Evolutionary conservation across 2,113 vertebrate species (phyloP).

Genomic region (Chaetorhynchus papuensis): DNA sequence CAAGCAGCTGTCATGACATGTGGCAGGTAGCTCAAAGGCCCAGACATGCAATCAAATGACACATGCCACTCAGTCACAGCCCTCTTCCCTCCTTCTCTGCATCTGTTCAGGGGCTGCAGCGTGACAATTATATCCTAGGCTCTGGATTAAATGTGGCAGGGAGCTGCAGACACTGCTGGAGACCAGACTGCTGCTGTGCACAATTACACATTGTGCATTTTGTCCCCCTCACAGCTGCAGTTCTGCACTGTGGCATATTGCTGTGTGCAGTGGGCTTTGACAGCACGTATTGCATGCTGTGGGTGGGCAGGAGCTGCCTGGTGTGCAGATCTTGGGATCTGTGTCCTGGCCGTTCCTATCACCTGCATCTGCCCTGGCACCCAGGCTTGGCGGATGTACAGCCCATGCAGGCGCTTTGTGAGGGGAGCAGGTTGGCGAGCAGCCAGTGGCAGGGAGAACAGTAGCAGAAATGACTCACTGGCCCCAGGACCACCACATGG

Average conservation of each 20-base stretch:
- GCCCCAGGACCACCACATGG: not conserved
- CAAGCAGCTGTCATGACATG: not conserved
- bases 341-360: not conserved
- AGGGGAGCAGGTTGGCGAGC: not conserved
- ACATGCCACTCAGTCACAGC: not conserved
- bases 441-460: not conserved
- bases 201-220: not conserved
- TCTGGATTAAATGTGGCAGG: not conserved
- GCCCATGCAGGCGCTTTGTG: not conserved
- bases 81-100: not conserved
- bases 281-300: not conserved
- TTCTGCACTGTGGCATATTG: not conserved
- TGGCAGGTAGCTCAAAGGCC: not conserved
- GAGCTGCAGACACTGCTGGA: not conserved
- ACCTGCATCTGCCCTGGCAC: not conserved
- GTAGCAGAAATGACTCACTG: not conserved
- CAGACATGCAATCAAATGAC: not conserved
- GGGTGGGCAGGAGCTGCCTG: not conserved
- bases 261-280: not conserved
- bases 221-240: not conserved
- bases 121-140: not conserved
- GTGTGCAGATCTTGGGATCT: not conserved
- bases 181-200: not conserved
- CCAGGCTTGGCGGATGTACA: fast-evolving
- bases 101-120: not conserved